Percentiles rank a stretch among this genome's conserved stretches.
These are phyloP conservation scores for Liodrosophila aerea DNA, from an alignment of 2,888 invertebrate genomes.

Conservation along the genomic window DNA sequence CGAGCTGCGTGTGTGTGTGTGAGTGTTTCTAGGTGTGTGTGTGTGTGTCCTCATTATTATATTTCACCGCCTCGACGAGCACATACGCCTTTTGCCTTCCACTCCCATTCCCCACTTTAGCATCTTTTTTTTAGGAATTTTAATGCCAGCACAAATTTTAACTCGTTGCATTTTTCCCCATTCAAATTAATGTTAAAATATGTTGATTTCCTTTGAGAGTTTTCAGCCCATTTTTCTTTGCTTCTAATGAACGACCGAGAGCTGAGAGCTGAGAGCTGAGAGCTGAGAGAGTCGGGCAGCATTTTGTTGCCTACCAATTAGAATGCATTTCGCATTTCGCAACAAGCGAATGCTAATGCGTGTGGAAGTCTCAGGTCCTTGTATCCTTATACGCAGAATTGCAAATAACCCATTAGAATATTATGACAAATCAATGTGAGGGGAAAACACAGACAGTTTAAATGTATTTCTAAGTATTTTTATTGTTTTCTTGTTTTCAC, in stretches of 20 bases:
- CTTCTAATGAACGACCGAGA: constrained; percentile 58
- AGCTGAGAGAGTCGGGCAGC: too few species aligned
- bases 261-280: too few species aligned
- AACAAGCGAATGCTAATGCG: not conserved
- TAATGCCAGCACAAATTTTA: constrained; percentile 54
- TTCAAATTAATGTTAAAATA: constrained; percentile 70
- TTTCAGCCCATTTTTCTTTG: constrained; percentile 25
- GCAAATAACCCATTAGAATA: too few species aligned
- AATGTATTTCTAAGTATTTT: too few species aligned
- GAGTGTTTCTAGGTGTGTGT: constrained; percentile 19
- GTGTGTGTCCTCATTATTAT: constrained; percentile 73
- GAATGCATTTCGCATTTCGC: not conserved
- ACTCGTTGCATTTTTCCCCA: constrained; percentile 42
- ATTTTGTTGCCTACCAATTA: constrained; percentile 25
- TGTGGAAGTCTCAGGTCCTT: too few species aligned
- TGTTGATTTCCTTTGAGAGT: constrained; percentile 68
- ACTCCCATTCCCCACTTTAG: constrained; percentile 1
- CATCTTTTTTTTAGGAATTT: constrained; percentile 34
- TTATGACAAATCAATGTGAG: too few species aligned
- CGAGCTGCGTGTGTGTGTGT: constrained; percentile 17
- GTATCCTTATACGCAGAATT: too few species aligned
- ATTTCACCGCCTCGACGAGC: constrained; percentile 65
- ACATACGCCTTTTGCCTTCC: constrained; percentile 32
- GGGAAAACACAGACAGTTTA: too few species aligned
- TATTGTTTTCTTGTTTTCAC: too few species aligned